These are phyloP conservation scores for Poecilia wingei DNA, from an alignment of 2,797 vertebrate species.

Conservation along the genomic window DNA sequence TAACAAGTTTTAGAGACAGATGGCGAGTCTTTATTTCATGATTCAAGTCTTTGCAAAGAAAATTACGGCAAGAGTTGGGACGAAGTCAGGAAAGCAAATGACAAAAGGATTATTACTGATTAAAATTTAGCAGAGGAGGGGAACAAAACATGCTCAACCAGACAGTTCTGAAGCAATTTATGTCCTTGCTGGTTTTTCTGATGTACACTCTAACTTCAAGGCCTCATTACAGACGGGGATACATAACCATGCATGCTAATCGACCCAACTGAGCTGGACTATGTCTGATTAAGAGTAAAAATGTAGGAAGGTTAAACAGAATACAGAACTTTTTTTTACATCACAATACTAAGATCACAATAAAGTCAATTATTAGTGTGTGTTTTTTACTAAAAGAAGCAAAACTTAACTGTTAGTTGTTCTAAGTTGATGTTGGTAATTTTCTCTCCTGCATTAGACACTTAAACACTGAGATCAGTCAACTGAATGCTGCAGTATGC, in stretches of 20 bases:
- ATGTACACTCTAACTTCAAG: constrained; percentile 75
- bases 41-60: constrained; percentile 66
- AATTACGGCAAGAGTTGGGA: constrained; percentile 60
- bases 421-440: neutral
- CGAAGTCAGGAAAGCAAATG: constrained; percentile 69
- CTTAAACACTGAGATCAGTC: constrained; percentile 17
- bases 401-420: neutral
- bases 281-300: constrained; percentile 55
- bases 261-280: constrained; percentile 57
- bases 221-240: constrained; percentile 80
- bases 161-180: constrained; percentile 75
- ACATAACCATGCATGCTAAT: constrained; percentile 83
- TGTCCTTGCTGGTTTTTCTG: constrained; percentile 68
- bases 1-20: constrained; percentile 68
- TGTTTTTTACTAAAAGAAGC: neutral
- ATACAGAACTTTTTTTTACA: constrained; percentile 23
- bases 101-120: constrained; percentile 75
- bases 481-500: constrained; percentile 52
- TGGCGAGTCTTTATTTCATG: constrained; percentile 64
- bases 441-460: constrained; percentile 32
- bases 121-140: constrained; percentile 65
- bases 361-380: neutral
- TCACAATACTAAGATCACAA: constrained; percentile 16
- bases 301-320: constrained; percentile 18
- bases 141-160: constrained; percentile 70